Evolutionary conservation across 2,888 invertebrate genomes (phyloP), one percentile per base, ranked within the genome.

Genomic region (Polyploca ridens): DNA sequence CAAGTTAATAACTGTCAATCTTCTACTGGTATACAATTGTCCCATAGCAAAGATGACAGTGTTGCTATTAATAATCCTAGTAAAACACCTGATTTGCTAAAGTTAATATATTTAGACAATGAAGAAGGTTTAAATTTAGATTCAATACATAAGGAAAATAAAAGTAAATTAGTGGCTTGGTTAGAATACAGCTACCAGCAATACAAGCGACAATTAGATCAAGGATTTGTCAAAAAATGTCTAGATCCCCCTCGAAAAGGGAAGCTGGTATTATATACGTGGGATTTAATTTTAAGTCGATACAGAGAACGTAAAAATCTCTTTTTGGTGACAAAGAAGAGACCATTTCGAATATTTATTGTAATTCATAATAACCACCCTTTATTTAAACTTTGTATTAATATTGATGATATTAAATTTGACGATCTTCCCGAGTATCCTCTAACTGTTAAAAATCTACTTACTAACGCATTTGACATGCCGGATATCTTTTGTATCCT

Each of bases 401-500:
- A 91, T 73, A 89, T 94, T 67, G 84, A 87, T 69, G 78, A 86
- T 64, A 91, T 94, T 68, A 70, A 82, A 65, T 85, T 84, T 74
- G 83, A 84, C 54, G 89, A 91, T 64, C 73, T 91, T 54, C 65
- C 85, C 61, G 88, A 88, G 68, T 93, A 90, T 78, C 93, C 93
- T 14, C 64, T 77, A 64, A 87, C 87, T 44, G 83, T 94, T n/a
- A 89, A 82, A 83, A 89, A 91, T 67, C 80, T 94, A 71, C 74
- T 91, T 10, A 87, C 82, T 16, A 88, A 89, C 75, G 86, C 84
- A 44, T 81, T 74, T n/a, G 81, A 85, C 65, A 69, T 85, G 62
- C 86, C 88, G 71, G 89, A 91, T 62, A 86, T 84, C 66, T 90
- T 92, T 79, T 91, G 90, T 72, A 90, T 94, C 75, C 80, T 94